phyloP scores from a whole-genome alignment of 1,140 invertebrate genomes.

The Rhyzopertha dominica region DNA sequence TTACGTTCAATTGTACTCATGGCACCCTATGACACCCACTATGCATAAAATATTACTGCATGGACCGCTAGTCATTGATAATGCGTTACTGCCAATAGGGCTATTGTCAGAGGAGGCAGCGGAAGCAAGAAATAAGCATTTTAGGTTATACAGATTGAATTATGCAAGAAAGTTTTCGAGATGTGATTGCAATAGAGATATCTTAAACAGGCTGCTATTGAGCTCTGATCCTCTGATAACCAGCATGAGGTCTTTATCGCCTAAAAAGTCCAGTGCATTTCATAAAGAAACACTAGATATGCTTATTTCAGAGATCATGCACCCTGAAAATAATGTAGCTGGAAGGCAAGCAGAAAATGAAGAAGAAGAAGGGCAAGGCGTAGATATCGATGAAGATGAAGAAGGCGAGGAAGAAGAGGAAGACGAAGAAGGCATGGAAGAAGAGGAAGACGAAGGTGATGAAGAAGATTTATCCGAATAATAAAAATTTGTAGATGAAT shows the following conservation, averaged over 20 bases:
- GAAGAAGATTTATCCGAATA: too few species aligned
- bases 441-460: too few species aligned
- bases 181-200: conserved; percentile 28
- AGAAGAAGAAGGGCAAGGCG: too few species aligned
- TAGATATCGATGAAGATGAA: too few species aligned
- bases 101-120: conserved; percentile 28
- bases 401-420: too few species aligned
- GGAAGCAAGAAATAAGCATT: conserved; percentile 34
- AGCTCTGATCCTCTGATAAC: conserved; percentile 33
- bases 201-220: conserved; percentile 34
- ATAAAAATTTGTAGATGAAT: too few species aligned
- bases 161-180: conserved; percentile 33
- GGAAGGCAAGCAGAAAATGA: too few species aligned
- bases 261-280: conserved; percentile 9
- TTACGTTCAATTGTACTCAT: conserved; percentile 33
- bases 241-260: conserved; percentile 15
- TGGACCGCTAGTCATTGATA: conserved; percentile 25
- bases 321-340: too few species aligned
- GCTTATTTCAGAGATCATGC: too few species aligned
- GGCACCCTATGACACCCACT: conserved; percentile 41
- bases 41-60: conserved; percentile 43
- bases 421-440: too few species aligned
- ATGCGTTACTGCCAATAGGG: conserved; percentile 33
- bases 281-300: conserved; percentile 13
- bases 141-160: conserved; percentile 24